Evolutionary conservation across 2,888 invertebrate species (phyloP).

Genomic region (Xanthia icteritia): DNA sequence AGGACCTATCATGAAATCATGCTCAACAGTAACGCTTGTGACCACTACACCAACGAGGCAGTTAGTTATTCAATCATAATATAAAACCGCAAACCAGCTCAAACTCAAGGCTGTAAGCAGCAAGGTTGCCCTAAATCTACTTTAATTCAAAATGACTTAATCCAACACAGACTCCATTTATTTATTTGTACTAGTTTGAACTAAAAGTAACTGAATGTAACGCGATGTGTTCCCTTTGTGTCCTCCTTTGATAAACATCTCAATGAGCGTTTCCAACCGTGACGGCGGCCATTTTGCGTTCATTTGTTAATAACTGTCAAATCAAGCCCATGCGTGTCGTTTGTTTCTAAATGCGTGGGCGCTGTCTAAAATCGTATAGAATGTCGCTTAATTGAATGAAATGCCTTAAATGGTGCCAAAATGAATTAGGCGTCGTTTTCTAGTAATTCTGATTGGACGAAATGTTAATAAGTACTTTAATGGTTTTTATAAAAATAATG

Average conservation of each 20-base stretch:
- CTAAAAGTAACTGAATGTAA: constrained; percentile 43
- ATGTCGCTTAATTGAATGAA: constrained; percentile 28
- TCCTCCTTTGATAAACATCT: constrained; percentile 60
- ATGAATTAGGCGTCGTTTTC: background rate
- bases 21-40: no score
- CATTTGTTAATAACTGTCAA: constrained; percentile 56
- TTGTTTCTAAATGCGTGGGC: constrained; percentile 48
- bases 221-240: constrained; percentile 45
- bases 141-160: constrained; percentile 34
- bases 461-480: background rate
- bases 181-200: constrained; percentile 25
- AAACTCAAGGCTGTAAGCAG: constrained; percentile 5
- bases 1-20: background rate
- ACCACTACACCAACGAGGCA: no score
- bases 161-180: constrained; percentile 23
- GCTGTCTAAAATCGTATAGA: constrained; percentile 19
- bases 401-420: constrained; percentile 22
- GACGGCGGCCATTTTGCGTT: constrained; percentile 58
- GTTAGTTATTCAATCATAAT: background rate
- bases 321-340: constrained; percentile 44
- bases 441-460: constrained; percentile 17
- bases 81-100: constrained; percentile 14
- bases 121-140: constrained; percentile 17
- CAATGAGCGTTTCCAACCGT: constrained; percentile 37
- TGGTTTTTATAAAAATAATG: background rate